Base-by-base conservation (phyloP, 2,888 invertebrate genomes). In the Leptinotarsa tumamoca region DNA sequence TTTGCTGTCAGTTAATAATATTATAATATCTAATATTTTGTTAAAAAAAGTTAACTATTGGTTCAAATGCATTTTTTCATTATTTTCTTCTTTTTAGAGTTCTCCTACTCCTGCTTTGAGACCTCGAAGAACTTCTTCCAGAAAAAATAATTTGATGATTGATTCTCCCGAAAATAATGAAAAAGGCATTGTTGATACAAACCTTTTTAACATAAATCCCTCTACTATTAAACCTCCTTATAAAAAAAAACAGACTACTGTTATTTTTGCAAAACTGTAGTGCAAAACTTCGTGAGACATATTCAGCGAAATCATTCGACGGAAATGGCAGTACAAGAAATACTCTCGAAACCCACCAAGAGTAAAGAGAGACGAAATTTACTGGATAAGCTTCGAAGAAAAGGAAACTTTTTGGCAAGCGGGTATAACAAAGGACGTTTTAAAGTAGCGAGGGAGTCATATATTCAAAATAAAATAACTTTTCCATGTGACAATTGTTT, bases 281-380 rank as follows among this genome's bases (percentile, higher is more conserved):
- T 79, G 14, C 54, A 67, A 51, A 78, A 79, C 58, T 79, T 79
- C 51, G 71, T 69, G 43, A 67, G 76, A 76, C 79, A 79, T 68
- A 21, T 79, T 51, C 4, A 7, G 17, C 21, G 75, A 69, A 71
- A 71, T 68, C 78, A 79, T 63, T 18, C 27, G 10, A 18, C 18
- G 14, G 78, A 78, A 78, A 67, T 61, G 18, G 76, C 72, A 10
- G 76, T 78, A 21, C 74, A 71, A 58, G 54, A 77, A 76, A 68
- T 76, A 21, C 17, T 75, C 13, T 56, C 76, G 21, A n/a, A n/a
- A 15, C 33, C 50, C 5, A 5, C 27, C 15, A 58, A 54, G 15
- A 51, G 43, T 17, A 69, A 23, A 54, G 27, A 76, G n/a, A 68
- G 74, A 69, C 68, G 51, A 71, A 13, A 56, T 18, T 50, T 78